phyloP scores from a whole-genome alignment of 1,140 invertebrate species.

The Leptonema lineaticorne region DNA sequence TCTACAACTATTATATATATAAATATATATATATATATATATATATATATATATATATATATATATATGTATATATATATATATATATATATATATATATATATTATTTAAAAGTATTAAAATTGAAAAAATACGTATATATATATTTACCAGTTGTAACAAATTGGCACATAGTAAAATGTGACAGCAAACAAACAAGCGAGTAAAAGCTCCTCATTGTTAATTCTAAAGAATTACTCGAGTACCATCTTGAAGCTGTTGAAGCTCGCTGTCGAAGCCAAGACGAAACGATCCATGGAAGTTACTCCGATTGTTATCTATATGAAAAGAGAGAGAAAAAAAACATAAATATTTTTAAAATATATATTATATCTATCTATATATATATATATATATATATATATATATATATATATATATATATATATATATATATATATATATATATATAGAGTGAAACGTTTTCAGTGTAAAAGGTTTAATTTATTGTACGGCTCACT shows the following conservation, averaged over 20 bases:
- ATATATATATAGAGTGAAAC: neutral
- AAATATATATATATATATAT: no score
- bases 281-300: neutral
- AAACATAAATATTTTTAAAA: neutral
- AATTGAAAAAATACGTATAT: neutral
- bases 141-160: constrained; percentile 12
- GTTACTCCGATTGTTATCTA: neutral
- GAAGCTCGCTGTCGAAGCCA: neutral
- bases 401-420: neutral
- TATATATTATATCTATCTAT: neutral
- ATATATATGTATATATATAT: no score
- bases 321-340: neutral
- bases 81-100: no score
- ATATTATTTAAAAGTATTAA: no score
- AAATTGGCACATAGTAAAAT: constrained; percentile 29
- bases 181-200: constrained; percentile 22
- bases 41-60: no score
- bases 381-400: neutral
- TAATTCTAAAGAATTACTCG: constrained; percentile 11
- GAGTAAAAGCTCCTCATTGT: constrained; percentile 23
- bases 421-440: neutral
- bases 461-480: neutral
- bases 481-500: no score
- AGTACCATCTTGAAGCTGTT: neutral
- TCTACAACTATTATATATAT: no score